Conservation (phyloP, 2,888 invertebrate genomes). For the Drosophila pseudotalamancana region DNA sequence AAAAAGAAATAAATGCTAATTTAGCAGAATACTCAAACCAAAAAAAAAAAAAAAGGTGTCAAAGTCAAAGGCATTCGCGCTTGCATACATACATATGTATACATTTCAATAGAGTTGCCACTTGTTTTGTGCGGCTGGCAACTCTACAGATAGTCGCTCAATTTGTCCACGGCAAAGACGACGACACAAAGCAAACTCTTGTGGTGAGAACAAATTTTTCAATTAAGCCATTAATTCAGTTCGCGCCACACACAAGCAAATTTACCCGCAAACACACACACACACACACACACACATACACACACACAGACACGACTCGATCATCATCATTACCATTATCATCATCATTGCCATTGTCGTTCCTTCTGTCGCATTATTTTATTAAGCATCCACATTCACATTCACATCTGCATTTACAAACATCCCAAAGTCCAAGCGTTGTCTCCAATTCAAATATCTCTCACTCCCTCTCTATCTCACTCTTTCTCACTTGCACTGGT, state of each 20-base stretch:
- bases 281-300: constrained; percentile 29
- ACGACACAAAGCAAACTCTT: constrained; percentile 58
- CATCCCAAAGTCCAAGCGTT: constrained; percentile 52
- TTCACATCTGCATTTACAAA: constrained; percentile 34
- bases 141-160: constrained; percentile 44
- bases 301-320: constrained; percentile 26
- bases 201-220: constrained; percentile 83
- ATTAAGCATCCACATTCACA: constrained; percentile 71
- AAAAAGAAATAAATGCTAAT: constrained; percentile 47
- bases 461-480: neutral
- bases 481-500: constrained; percentile 1
- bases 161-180: constrained; percentile 55
- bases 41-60: constrained; percentile 31
- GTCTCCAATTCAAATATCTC: constrained; percentile 54
- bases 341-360: constrained; percentile 59
- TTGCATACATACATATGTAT: too few species aligned
- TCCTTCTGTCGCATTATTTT: constrained; percentile 82
- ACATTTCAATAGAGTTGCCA: constrained; percentile 19
- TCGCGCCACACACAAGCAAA: constrained; percentile 60
- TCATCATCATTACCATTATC: constrained; percentile 43
- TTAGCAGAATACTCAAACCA: constrained; percentile 10
- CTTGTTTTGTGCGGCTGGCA: neutral
- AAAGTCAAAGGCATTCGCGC: constrained; percentile 1
- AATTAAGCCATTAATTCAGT: constrained; percentile 84
- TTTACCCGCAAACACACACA: constrained; percentile 33